A percentile compares a stretch with the other conserved stretches of the same genome.
phyloP scores from a whole-genome alignment of 2,113 vertebrate genomes.

The Cavia porcellus region DNA sequence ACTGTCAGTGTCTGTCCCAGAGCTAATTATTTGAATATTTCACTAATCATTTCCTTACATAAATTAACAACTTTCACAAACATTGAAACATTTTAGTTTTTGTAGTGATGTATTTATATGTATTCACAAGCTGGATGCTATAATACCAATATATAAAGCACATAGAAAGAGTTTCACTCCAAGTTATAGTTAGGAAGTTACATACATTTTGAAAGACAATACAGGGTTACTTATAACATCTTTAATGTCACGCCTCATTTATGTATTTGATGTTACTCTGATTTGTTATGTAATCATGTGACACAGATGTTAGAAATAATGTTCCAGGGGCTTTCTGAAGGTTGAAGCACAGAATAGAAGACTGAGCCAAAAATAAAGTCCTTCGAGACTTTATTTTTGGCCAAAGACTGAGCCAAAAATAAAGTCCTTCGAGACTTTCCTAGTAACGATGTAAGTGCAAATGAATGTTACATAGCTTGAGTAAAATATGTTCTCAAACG shows the following conservation, averaged over 20 bases:
- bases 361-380: background rate
- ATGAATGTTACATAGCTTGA: background rate
- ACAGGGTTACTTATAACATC: background rate
- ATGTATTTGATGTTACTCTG: background rate
- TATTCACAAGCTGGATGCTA: background rate
- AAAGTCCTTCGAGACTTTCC: background rate
- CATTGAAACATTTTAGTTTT: background rate
- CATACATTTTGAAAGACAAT: background rate
- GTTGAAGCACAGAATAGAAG: background rate
- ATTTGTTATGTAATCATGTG: background rate
- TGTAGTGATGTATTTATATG: background rate
- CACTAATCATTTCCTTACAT: background rate
- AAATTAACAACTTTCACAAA: background rate
- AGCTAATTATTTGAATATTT: background rate
- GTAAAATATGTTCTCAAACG: background rate
- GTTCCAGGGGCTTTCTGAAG: background rate
- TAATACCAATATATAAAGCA: background rate
- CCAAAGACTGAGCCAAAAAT: background rate
- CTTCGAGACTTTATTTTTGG: no score
- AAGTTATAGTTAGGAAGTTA: background rate
- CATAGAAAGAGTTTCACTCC: background rate
- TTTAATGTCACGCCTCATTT: background rate
- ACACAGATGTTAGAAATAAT: background rate
- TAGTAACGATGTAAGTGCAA: background rate
- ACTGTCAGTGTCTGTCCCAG: background rate